A percentile compares a stretch with the other conserved stretches of the same genome.
Conservation (phyloP, 2,113 vertebrate genomes). For the Thomomys bottae region DNA sequence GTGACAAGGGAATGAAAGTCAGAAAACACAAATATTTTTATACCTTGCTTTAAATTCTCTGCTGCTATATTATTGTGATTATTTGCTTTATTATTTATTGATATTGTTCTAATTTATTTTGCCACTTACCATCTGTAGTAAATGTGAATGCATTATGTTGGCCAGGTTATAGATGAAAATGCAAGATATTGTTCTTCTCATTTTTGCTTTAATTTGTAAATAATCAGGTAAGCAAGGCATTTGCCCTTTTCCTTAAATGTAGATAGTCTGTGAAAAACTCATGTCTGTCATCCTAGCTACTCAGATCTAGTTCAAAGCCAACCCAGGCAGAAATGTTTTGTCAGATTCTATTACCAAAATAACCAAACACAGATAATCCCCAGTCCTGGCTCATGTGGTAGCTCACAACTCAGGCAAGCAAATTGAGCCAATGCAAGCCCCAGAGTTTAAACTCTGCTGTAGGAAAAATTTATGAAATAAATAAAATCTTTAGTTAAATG, state of each 20-base stretch:
- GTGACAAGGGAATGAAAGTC: background rate
- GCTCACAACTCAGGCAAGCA: no score
- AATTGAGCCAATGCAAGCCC: no score
- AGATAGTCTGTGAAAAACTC: no score
- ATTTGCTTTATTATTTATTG: background rate
- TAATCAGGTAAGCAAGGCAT: background rate
- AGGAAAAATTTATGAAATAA: no score
- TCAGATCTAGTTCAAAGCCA: no score
- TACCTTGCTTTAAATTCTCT: background rate
- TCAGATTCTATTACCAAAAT: no score
- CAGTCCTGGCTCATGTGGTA: no score
- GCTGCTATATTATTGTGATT: background rate
- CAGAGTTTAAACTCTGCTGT: no score
- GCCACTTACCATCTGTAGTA: background rate
- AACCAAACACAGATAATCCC: no score
- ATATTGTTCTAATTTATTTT: background rate
- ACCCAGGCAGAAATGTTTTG: no score
- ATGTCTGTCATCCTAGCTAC: no score
- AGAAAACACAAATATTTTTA: background rate
- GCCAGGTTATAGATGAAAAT: background rate
- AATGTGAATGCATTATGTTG: background rate
- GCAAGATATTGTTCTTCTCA: background rate
- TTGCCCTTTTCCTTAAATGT: background rate
- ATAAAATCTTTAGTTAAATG: no score
- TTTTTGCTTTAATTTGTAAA: slow-evolving; percentile 25